A percentile compares a stretch with the other conserved stretches of the same genome.
Evolutionary conservation across 2,888 invertebrate genomes (phyloP).

Genomic region (Protula sp.): DNA sequence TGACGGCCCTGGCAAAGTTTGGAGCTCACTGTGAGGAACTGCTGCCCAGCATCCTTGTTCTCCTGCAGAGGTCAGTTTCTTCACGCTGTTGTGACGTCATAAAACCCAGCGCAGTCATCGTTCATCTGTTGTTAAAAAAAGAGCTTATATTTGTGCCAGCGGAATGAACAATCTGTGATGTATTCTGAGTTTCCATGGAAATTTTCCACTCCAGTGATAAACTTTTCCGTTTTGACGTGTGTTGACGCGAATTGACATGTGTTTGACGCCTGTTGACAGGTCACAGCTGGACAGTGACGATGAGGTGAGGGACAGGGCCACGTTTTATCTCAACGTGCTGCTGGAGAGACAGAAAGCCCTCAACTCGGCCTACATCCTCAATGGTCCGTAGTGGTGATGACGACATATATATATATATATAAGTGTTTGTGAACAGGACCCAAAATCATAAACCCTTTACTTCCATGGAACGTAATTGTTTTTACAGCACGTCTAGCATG

Average conservation of each 20-base stretch:
- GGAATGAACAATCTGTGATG: no score
- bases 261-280: no score
- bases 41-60: conserved; percentile 75
- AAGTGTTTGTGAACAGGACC: no score
- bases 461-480: no score
- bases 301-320: conserved; percentile 95
- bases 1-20: conserved; percentile 94
- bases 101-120: no score
- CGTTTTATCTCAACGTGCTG: conserved; percentile 86
- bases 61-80: conserved; percentile 51
- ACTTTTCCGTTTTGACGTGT: background rate
- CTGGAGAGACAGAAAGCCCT: conserved; percentile 49
- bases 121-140: background rate
- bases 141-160: no score
- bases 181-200: no score
- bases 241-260: background rate
- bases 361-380: conserved; percentile 52
- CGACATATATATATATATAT: background rate
- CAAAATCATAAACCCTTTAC: no score
- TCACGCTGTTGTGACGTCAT: no score
- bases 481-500: no score
- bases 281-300: conserved; percentile 89
- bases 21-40: conserved; percentile 90
- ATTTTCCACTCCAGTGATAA: background rate
- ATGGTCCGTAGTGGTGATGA: conserved; percentile 33